phyloP scores from a whole-genome alignment of 2,113 vertebrate species.

The Ceuthmochares aereus region DNA sequence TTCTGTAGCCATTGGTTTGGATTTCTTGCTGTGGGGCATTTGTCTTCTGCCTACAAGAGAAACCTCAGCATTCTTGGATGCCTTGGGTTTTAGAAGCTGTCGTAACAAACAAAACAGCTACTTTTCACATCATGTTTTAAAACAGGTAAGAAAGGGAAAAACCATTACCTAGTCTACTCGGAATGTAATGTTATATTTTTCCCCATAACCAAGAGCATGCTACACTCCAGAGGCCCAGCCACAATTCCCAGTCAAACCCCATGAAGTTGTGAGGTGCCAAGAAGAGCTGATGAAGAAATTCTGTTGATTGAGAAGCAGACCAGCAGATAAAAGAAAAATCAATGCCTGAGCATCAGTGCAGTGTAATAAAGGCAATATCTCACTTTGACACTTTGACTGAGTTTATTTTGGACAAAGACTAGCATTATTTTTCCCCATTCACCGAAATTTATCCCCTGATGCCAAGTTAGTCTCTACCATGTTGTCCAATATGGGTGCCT shows the following conservation, averaged over 20 bases:
- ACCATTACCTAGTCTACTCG: neutral
- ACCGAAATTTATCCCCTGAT: neutral
- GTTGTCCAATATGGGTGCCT: neutral
- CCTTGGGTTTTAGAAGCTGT: neutral
- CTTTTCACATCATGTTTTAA: neutral
- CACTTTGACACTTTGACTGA: slow-evolving; percentile 40
- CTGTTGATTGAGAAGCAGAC: slow-evolving; percentile 1
- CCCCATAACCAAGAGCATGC: neutral
- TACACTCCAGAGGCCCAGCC: neutral
- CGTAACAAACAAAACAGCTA: neutral
- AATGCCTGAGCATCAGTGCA: slow-evolving; percentile 7
- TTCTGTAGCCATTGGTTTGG: neutral
- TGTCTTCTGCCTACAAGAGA: neutral
- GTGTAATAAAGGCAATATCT: slow-evolving; percentile 26
- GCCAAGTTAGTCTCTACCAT: neutral
- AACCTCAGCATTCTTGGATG: neutral
- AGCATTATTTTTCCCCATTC: slow-evolving; percentile 5
- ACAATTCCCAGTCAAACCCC: neutral
- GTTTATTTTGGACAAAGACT: neutral
- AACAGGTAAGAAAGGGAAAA: neutral
- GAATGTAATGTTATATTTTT: neutral
- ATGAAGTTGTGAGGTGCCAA: neutral
- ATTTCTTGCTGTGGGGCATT: neutral
- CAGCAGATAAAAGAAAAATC: slow-evolving; percentile 37
- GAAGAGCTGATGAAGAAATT: slow-evolving; percentile 35